Conservation (phyloP, 2,113 vertebrate genomes). For the Tupaia tana region DNA sequence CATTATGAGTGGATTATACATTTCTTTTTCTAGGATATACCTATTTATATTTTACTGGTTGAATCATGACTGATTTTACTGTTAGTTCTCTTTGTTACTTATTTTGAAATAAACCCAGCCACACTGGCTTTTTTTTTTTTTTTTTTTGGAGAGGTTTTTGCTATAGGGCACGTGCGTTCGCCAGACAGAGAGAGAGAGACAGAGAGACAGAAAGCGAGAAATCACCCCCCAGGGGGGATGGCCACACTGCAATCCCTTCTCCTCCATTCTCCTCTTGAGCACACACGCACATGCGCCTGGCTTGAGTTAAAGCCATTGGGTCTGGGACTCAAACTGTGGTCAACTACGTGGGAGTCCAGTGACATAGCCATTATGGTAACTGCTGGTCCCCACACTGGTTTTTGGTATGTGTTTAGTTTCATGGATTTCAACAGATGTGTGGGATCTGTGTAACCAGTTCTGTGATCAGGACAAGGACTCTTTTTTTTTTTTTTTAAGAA, state of each 20-base stretch:
- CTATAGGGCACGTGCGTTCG: too few relatives aligned
- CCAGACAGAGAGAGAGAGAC: too few relatives aligned
- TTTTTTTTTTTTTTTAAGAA: background rate
- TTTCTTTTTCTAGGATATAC: background rate
- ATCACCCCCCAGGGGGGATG: too few relatives aligned
- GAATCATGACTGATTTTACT: background rate
- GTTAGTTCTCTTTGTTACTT: background rate
- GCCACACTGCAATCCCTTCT: too few relatives aligned
- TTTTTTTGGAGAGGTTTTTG: too few relatives aligned
- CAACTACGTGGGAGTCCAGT: too few relatives aligned
- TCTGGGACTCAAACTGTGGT: too few relatives aligned
- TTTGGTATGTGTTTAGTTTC: background rate
- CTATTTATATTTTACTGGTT: background rate
- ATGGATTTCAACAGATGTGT: background rate
- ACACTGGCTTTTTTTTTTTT: slow-evolving; percentile 32
- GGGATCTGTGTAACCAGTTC: background rate
- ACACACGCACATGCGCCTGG: too few relatives aligned
- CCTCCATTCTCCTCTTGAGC: too few relatives aligned
- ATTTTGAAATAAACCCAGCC: slow-evolving; percentile 38
- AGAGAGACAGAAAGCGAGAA: too few relatives aligned
- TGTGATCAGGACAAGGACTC: background rate
- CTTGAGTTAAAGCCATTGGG: too few relatives aligned
- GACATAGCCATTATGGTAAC: too few relatives aligned
- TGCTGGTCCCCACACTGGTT: slow-evolving; percentile 27
- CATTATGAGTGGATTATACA: background rate